Evolutionary conservation across 1,140 invertebrate species (phyloP).

Genomic region (Drosophila tropicalis): DNA sequence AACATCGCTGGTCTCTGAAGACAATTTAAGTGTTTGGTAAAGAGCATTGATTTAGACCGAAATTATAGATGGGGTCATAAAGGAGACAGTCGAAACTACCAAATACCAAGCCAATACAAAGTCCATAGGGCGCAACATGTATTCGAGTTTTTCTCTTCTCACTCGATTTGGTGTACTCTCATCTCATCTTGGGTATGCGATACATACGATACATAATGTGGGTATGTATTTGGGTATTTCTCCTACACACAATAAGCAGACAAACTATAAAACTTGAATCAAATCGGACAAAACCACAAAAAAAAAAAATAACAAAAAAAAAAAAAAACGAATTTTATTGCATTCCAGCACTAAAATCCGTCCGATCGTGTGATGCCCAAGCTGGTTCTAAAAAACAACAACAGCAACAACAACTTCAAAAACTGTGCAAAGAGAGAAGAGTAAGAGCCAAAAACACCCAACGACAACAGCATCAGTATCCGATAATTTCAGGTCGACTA

Average conservation of each 20-base stretch:
- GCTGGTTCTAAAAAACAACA: constrained; percentile 45
- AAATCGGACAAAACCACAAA: constrained; percentile 75
- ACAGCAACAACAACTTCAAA: constrained; percentile 23
- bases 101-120: background rate
- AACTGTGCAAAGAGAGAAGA: constrained; percentile 27
- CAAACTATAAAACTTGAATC: constrained; percentile 82
- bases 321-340: constrained; percentile 69
- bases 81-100: background rate
- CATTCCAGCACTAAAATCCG: constrained; percentile 80
- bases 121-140: background rate
- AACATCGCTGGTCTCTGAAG: background rate
- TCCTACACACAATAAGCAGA: constrained; percentile 77
- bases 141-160: background rate
- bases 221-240: constrained; percentile 17
- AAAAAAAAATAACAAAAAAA: no score
- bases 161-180: constrained; percentile 4
- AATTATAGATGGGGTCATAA: constrained; percentile 9
- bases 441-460: constrained; percentile 21
- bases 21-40: constrained; percentile 4
- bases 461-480: constrained; percentile 28
- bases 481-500: constrained; percentile 38
- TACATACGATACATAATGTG: background rate
- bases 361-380: constrained; percentile 69
- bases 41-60: constrained; percentile 8
- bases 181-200: constrained; percentile 4